These are phyloP conservation scores for Eulacestoma nigropectus DNA, from an alignment of 2,113 vertebrate species.

Conservation along the genomic window DNA sequence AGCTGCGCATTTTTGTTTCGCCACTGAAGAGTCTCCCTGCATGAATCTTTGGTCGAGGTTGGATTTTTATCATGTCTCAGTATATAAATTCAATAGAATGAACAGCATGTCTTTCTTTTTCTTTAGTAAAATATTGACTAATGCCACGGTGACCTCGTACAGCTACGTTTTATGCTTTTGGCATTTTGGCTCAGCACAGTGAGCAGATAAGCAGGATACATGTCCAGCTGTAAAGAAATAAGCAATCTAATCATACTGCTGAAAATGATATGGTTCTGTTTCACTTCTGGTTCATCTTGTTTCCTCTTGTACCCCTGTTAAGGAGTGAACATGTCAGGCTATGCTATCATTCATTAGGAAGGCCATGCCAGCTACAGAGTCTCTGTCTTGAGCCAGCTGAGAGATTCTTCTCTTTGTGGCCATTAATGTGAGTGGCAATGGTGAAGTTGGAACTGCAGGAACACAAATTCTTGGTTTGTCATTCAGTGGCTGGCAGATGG, in stretches of 20 bases:
- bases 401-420: neutral
- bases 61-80: neutral
- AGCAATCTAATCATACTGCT: neutral
- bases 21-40: neutral
- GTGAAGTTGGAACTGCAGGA: neutral
- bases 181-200: neutral
- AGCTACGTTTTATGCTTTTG: neutral
- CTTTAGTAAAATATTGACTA: neutral
- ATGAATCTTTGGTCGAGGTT: neutral
- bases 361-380: neutral
- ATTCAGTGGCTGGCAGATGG: neutral
- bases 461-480: neutral
- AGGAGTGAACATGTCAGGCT: neutral
- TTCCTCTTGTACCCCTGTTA: neutral
- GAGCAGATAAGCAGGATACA: neutral
- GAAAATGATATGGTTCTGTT: neutral
- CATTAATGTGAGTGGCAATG: neutral
- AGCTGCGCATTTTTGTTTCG: neutral
- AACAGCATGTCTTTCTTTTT: neutral
- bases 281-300: conserved; percentile 14
- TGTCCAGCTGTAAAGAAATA: conserved; percentile 11
- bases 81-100: neutral
- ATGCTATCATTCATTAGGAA: neutral
- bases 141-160: neutral
- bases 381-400: neutral